Base-by-base conservation (phyloP, 2,113 vertebrate genomes). In the Rhinichthys klamathensis region DNA sequence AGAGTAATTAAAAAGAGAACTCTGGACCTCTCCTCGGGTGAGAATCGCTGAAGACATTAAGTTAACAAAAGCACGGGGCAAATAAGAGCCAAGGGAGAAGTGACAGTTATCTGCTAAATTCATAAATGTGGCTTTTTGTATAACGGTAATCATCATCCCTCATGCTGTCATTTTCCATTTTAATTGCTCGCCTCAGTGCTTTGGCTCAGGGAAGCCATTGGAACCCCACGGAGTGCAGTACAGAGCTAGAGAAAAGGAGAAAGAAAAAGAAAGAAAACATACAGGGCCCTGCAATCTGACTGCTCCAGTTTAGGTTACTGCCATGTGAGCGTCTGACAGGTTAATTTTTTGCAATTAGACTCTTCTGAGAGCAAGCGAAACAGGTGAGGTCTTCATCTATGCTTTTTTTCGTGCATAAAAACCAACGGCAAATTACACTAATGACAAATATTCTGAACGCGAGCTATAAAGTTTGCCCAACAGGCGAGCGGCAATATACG, bases 101-200 rank as follows among this genome's bases (percentile, higher is more conserved):
- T 96, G 95, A 96, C 96, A 96, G 95, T 95, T 95, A 97, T 96
- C 95, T 96, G 94, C 95, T 96, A 96, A 95, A 96, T 96, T 96
- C 95, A 95, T 97, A 96, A 97, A 96, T 95, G 95, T 96, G 94
- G 93, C 96, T 88, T 97, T 97, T 96, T 95, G 94, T 96, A 92
- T 91, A 95, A 96, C 93, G 90, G 92, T 96, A 97, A 97, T 97
- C 95, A 97, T 95, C 96, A 95, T 96, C 97, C 96, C 93, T 92
- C 91, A 92, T 90, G 89, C 92, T 93, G 93, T 95, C 93, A 91
- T 92, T 93, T 92, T 91, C 89, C 87, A 92, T 92, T 88, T 89
- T 94, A 94, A 95, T 93, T 93, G 92, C 91, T 93, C 84, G 78
- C 87, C 89, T 89, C 63, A 74, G 84, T 90, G 90, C 90, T 91